These are phyloP conservation scores for Amphimedon queenslandica DNA, from an alignment of 37 sponge, comb jelly and placozoan genomes.

Conservation along the genomic window DNA sequence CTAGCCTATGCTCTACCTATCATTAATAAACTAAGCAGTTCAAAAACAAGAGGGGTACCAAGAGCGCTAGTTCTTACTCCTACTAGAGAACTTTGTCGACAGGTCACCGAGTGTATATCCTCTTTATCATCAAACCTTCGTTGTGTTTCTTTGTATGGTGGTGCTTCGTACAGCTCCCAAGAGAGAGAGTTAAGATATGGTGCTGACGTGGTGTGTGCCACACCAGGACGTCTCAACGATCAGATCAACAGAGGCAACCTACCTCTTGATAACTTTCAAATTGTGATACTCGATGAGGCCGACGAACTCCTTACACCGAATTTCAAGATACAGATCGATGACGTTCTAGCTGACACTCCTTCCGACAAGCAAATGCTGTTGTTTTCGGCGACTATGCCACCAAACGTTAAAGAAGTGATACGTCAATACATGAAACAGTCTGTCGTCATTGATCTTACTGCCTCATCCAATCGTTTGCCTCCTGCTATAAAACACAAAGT, in stretches of 20 bases:
- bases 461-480: background rate
- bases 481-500: slow-evolving; percentile 1
- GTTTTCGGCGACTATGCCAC: slow-evolving; percentile 58
- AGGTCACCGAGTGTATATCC: slow-evolving; percentile 27
- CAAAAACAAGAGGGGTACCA: slow-evolving; percentile 4
- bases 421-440: background rate
- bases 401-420: slow-evolving; percentile 3
- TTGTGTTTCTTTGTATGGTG: slow-evolving; percentile 50
- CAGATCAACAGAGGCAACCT: slow-evolving; percentile 29
- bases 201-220: slow-evolving; percentile 52
- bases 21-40: slow-evolving; percentile 19
- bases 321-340: slow-evolving; percentile 40
- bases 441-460: background rate
- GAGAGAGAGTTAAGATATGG: slow-evolving; percentile 11
- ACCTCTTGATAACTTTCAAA: slow-evolving; percentile 15
- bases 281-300: slow-evolving; percentile 52
- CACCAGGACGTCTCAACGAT: slow-evolving; percentile 57
- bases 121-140: slow-evolving; percentile 5
- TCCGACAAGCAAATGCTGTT: slow-evolving; percentile 37
- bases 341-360: slow-evolving; percentile 32
- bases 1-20: slow-evolving; percentile 59
- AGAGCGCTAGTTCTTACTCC: slow-evolving; percentile 53
- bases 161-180: slow-evolving; percentile 26
- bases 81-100: slow-evolving; percentile 54
- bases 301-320: slow-evolving; percentile 58